These are phyloP conservation scores for Prenolepis imparis DNA, from an alignment of 2,888 invertebrate genomes.

Conservation along the genomic window DNA sequence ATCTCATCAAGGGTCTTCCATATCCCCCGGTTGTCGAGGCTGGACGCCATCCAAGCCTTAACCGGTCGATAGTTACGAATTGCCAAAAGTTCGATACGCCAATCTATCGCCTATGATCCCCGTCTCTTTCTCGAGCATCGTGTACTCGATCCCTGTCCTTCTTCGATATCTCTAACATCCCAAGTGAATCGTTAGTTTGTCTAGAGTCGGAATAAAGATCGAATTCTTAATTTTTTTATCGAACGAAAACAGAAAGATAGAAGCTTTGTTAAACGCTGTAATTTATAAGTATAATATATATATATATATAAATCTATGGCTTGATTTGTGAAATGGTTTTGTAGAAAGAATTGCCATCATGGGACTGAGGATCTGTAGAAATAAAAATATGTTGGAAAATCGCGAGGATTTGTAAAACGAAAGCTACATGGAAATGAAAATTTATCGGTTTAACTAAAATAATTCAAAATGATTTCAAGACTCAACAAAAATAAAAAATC, in stretches of 20 bases:
- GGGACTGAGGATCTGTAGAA: background rate
- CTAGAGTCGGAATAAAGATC: background rate
- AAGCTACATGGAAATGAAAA: background rate
- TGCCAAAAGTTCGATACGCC: constrained; percentile 78
- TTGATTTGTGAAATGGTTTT: background rate
- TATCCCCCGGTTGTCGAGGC: constrained; percentile 54
- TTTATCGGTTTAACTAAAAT: background rate
- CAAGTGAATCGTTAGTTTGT: constrained; percentile 39
- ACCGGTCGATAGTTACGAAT: constrained; percentile 77
- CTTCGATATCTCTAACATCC: constrained; percentile 31
- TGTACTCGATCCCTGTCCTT: background rate
- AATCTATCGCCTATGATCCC: constrained; percentile 62
- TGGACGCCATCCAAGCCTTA: constrained; percentile 71
- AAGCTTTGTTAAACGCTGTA: no score
- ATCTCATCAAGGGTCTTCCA: constrained; percentile 67
- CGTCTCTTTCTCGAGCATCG: constrained; percentile 6
- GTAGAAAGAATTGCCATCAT: background rate
- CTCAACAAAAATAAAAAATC: background rate
- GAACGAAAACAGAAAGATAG: background rate
- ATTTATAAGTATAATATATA: background rate
- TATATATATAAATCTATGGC: constrained; percentile 3
- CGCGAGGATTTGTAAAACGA: background rate
- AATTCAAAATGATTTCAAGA: background rate
- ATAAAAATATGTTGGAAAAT: background rate
- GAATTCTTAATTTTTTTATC: background rate